Conservation (phyloP, 2,113 vertebrate species). For the Colistium nudipinnis region DNA sequence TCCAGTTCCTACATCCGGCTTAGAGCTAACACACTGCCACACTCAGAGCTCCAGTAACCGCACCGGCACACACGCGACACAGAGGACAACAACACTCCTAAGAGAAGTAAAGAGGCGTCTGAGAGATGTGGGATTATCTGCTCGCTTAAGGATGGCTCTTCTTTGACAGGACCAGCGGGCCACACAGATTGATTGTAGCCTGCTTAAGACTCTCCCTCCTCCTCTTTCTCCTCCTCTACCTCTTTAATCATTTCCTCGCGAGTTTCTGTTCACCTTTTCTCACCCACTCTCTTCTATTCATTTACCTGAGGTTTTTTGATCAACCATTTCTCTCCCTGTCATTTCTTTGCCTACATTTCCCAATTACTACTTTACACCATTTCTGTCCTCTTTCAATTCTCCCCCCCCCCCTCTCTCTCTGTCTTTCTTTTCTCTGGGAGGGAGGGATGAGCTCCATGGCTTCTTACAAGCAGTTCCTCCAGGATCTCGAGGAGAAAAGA, state of each 20-base stretch:
- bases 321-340: background rate
- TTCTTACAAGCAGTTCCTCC: constrained; percentile 82
- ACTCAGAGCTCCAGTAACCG: constrained; percentile 47
- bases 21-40: constrained; percentile 55
- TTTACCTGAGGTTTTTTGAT: background rate
- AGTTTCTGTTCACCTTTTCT: constrained; percentile 7
- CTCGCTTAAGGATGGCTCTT: constrained; percentile 57
- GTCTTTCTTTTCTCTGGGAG: background rate
- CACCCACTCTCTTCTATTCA: background rate
- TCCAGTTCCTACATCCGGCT: constrained; percentile 83
- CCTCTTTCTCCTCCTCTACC: background rate
- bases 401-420: background rate
- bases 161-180: constrained; percentile 49
- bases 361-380: background rate
- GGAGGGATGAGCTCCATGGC: constrained; percentile 76
- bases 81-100: background rate
- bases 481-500: constrained; percentile 82
- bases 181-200: constrained; percentile 15
- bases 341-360: constrained; percentile 16
- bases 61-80: constrained; percentile 27
- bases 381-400: background rate
- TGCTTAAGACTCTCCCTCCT: constrained; percentile 6
- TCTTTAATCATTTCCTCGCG: background rate
- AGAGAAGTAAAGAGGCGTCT: constrained; percentile 37
- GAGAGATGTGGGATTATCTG: constrained; percentile 65